Percentiles rank a stretch among this genome's conserved stretches.
These are phyloP conservation scores for Lipotes vexillifer DNA, from an alignment of 2,113 vertebrate genomes.

Conservation along the genomic window DNA sequence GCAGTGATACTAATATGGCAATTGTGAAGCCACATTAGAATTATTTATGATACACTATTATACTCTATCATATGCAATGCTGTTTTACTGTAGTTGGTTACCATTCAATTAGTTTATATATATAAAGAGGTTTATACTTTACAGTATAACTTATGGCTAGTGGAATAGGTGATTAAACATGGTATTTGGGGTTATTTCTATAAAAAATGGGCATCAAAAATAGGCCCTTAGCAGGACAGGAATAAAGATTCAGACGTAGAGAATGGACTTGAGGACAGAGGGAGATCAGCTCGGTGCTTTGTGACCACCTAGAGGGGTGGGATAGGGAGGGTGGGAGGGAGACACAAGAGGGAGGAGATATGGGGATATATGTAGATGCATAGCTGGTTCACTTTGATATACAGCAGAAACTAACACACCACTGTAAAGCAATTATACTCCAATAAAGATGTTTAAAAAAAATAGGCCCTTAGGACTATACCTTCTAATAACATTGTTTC, in stretches of 20 bases:
- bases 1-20: not conserved
- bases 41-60: not conserved
- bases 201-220: not conserved
- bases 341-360: too few relatives aligned
- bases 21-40: not conserved
- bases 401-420: too few relatives aligned
- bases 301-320: too few relatives aligned
- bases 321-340: too few relatives aligned
- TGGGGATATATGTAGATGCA: too few relatives aligned
- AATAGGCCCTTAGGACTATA: not conserved
- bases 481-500: not conserved
- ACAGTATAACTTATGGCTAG: not conserved
- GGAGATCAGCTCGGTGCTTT: too few relatives aligned
- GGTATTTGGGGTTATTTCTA: not conserved
- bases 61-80: not conserved
- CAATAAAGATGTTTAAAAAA: not conserved
- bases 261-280: too few relatives aligned
- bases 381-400: too few relatives aligned
- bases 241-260: too few relatives aligned
- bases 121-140: not conserved
- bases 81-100: not conserved
- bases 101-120: not conserved
- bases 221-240: too few relatives aligned
- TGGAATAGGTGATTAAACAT: not conserved
- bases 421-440: too few relatives aligned